These are phyloP conservation scores for Ophion obscuratus DNA, from an alignment of 2,888 invertebrate genomes.

Conservation along the genomic window DNA sequence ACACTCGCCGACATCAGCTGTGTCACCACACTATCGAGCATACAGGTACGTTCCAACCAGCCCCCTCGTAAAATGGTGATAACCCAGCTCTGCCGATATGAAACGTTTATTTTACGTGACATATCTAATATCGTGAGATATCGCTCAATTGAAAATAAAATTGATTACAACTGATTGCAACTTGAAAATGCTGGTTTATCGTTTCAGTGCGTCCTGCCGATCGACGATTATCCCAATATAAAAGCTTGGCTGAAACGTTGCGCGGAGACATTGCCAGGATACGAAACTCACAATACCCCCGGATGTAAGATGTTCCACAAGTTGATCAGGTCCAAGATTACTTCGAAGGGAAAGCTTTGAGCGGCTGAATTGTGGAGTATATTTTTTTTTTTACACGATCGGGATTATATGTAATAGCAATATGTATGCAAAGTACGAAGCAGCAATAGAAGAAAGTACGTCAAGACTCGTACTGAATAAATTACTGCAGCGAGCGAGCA, in stretches of 20 bases:
- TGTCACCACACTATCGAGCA: slow-evolving; percentile 53
- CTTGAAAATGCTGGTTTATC: slow-evolving; percentile 19
- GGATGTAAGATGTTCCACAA: slow-evolving; percentile 56
- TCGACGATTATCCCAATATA: slow-evolving; percentile 85
- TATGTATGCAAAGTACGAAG: no score
- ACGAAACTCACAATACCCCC: slow-evolving; percentile 67
- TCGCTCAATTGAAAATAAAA: neutral
- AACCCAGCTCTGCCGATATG: neutral
- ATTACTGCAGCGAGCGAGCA: no score
- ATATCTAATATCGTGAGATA: neutral
- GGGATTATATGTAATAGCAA: no score
- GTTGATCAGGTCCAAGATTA: neutral
- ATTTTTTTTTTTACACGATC: no score
- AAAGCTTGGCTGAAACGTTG: slow-evolving; percentile 87
- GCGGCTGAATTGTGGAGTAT: neutral
- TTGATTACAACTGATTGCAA: neutral
- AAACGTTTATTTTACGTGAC: no score
- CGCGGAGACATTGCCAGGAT: slow-evolving; percentile 85
- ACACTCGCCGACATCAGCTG: slow-evolving; percentile 76
- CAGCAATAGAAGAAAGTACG: no score
- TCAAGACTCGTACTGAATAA: no score
- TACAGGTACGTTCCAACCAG: slow-evolving; percentile 63
- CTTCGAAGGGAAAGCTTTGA: slow-evolving; percentile 17
- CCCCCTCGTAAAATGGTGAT: neutral
- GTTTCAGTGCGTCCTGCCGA: slow-evolving; percentile 63